Evolutionary conservation across 2,888 invertebrate genomes (phyloP), one percentile per base, ranked within the genome.

Genomic region (Cheilosia impressa): DNA sequence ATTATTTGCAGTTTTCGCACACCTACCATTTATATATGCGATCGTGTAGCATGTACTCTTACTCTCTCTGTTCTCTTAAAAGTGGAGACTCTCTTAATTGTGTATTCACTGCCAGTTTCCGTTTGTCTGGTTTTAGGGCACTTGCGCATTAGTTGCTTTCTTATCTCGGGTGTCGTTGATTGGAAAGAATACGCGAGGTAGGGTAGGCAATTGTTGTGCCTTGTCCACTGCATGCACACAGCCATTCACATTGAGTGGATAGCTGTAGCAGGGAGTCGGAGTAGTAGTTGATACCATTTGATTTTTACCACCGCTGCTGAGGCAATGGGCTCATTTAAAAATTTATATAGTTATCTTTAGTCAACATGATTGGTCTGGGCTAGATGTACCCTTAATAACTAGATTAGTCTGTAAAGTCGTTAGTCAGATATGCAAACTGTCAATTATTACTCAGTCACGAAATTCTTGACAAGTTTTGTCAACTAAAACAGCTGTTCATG

Each of bases 111-210:
- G n/a, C 31, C 19, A 43, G n/a, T 31, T 34, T 7, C 19, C 24
- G n/a, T 31, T 55, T 7, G 41, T 5, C 1, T 22, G 4, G 15
- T n/a, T 15, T 63, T 45, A 17, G 68, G 52, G 19, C 10, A 53
- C 77, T 60, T 81, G 77, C 77, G 81, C 81, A 69, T 38, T 71
- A 22, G 15, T 50, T 27, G 22, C 45, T 27, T 41, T n/a, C 6
- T 62, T 58, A 63, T 63, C 43, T 77, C 38, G 17, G 27, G 45
- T 52, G 55, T 34, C 34, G 52, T 71, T 71, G 69, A 81, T 45
- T 57, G 38, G 38, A 13, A 57, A 19, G 34, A 57, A 19, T 19
- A 4, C 17, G 15, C 5, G 19, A 57, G 57, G 34, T 34, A 34
- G 34, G 13, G 4, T n/a, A 43, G 27, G 43, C n/a, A 10, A 27